Evolutionary conservation across 2,888 invertebrate genomes (phyloP), one percentile per base, ranked within the genome.

Genomic region (Catocala nupta): DNA sequence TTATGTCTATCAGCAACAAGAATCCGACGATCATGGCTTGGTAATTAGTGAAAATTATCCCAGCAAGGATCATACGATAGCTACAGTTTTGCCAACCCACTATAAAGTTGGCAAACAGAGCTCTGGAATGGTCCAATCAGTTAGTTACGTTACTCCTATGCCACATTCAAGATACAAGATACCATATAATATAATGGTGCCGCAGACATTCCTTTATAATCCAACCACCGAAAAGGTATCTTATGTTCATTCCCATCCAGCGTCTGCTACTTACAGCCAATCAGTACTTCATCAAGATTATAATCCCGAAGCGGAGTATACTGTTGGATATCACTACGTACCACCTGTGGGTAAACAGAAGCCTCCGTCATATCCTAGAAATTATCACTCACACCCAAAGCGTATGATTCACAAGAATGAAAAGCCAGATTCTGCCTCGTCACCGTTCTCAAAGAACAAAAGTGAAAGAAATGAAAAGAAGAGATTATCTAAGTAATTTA

Each of bases 11-110:
- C 86, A 89, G 60, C 77, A 70, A 39, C 70, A 47, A 55, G 81
- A 84, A 36, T 75, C 88, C 2, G 78, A 82, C 34, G 81, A 75
- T 55, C 79, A 88, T 47, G 83, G 84, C 11, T 75, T 95, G 33
- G 79, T 91, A 1, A 90, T 95, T 1, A 89, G 93, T 16, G 95
- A 95, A 81, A 95, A 95, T 73, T 95, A 95, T 77, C 95, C 95
- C 0, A 94, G 93, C 70, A 91, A 94, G 66, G 92, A 93, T 52
- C 95, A 96, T 66, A 96, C 95, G 0, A 90, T 93, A 73, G 95
- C 95, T 0, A 92, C 95, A 51, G 95, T 95, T 45, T 81, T 91
- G 52, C 93, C 94, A 3, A 79, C 85, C 11, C 86, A 86, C 59
- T 90, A 91, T 65, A 87, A 87, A 54, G 72, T 81, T 33, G 74